Conservation (phyloP, 2,797 vertebrate genomes). For the Champsocephalus esox region DNA sequence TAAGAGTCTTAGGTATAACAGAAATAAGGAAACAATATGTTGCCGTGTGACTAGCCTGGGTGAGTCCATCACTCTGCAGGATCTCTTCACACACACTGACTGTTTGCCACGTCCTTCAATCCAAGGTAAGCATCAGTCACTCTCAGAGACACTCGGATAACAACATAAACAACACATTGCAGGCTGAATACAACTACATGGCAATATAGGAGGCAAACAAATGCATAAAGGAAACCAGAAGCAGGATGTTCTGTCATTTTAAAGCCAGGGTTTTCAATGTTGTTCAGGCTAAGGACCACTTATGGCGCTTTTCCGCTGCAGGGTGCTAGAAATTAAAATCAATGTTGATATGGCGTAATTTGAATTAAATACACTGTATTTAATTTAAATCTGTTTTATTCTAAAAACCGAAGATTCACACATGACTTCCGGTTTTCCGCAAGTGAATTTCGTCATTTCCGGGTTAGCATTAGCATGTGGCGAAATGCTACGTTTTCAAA, state of each 20-base stretch:
- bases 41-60: constrained; percentile 40
- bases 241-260: neutral
- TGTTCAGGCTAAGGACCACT: too few relatives aligned
- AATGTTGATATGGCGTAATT: too few relatives aligned
- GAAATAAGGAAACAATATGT: constrained; percentile 11
- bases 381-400: too few relatives aligned
- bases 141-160: constrained; percentile 31
- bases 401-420: too few relatives aligned
- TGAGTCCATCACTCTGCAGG: constrained; percentile 57
- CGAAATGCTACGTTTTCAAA: too few relatives aligned
- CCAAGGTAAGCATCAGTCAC: constrained; percentile 58
- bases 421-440: too few relatives aligned
- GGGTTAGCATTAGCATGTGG: too few relatives aligned
- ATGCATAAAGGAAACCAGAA: neutral
- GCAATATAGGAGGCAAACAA: neutral
- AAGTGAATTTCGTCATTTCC: too few relatives aligned
- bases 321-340: too few relatives aligned
- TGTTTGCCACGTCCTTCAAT: constrained; percentile 61
- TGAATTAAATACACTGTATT: too few relatives aligned
- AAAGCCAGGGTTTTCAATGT: neutral
- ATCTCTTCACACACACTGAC: constrained; percentile 33
- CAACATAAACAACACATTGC: neutral
- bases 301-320: too few relatives aligned
- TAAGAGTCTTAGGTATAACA: neutral
- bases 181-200: neutral